Percentiles rank a stretch among this genome's conserved stretches.
Evolutionary conservation across 1,140 invertebrate genomes (phyloP).

Genomic region (Drosophila bocki): DNA sequence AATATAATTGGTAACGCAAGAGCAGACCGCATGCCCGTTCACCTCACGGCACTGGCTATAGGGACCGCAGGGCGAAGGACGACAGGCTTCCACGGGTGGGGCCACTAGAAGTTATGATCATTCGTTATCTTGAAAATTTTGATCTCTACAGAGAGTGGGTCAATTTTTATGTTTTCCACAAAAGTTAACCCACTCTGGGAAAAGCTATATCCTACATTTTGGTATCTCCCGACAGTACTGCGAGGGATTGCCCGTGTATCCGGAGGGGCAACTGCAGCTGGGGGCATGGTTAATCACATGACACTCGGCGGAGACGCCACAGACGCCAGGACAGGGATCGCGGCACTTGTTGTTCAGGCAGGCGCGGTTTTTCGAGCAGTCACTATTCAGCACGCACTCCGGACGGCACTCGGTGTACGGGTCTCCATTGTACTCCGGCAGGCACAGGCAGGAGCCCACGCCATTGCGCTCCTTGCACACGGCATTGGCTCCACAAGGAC

Average conservation of each 20-base stretch:
- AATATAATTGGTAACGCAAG: conserved; percentile 88
- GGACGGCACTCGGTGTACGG: conserved; percentile 91
- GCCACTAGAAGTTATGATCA: conserved; percentile 64
- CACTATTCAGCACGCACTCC: conserved; percentile 90
- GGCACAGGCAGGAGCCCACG: conserved; percentile 90
- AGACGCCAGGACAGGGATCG: conserved; percentile 90
- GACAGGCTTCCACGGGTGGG: conserved; percentile 86
- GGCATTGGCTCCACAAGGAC: conserved; percentile 92
- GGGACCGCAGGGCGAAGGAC: conserved; percentile 89
- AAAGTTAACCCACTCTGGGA: conserved; percentile 7
- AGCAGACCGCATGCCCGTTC: conserved; percentile 88
- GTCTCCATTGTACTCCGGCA: conserved; percentile 90
- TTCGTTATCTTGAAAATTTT: conserved; percentile 26
- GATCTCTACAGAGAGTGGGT: neutral
- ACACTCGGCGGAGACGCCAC: conserved; percentile 91
- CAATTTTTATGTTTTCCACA: neutral
- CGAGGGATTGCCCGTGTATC: conserved; percentile 91
- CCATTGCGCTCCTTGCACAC: conserved; percentile 91
- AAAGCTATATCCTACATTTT: conserved; percentile 86
- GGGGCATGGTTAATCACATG: conserved; percentile 91
- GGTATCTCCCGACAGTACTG: conserved; percentile 87
- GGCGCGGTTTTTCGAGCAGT: conserved; percentile 89
- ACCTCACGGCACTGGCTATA: conserved; percentile 88
- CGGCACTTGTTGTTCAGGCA: conserved; percentile 90
- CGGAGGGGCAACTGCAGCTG: conserved; percentile 89